These are phyloP conservation scores for Cynodonichthys magdalenae DNA, from an alignment of 2,797 vertebrate species.

Conservation along the genomic window DNA sequence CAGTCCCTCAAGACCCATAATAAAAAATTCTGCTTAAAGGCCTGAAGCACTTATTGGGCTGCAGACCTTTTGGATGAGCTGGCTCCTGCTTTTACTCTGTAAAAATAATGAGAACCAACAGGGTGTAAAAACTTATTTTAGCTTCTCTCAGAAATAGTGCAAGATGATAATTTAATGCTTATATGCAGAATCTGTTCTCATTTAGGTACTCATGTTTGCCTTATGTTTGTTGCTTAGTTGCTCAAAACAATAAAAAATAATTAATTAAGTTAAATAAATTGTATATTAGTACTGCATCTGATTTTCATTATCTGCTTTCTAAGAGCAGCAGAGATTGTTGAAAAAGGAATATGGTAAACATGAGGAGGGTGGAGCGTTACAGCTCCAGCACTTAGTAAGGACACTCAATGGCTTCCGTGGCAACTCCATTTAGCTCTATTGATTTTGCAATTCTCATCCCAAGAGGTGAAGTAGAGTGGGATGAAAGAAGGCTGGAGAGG, in stretches of 20 bases:
- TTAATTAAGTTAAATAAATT: not conserved
- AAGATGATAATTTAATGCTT: no score
- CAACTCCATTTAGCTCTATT: slow-evolving; percentile 83
- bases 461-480: slow-evolving; percentile 41
- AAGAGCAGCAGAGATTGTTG: slow-evolving; percentile 12
- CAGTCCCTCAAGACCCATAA: not conserved
- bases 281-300: not conserved
- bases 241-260: not conserved
- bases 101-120: not conserved
- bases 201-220: no score
- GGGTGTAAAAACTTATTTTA: not conserved
- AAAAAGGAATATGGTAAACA: slow-evolving; percentile 20
- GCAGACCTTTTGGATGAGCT: not conserved
- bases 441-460: slow-evolving; percentile 80
- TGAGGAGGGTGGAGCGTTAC: slow-evolving; percentile 53
- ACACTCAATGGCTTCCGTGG: slow-evolving; percentile 77
- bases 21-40: not conserved
- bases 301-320: not conserved
- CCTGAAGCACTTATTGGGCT: not conserved
- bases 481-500: slow-evolving; percentile 62
- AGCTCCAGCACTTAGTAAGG: slow-evolving; percentile 75
- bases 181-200: no score
- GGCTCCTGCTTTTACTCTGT: not conserved
- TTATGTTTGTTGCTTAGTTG: no score
- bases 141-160: not conserved